Conservation (phyloP, 2,113 vertebrate genomes). For the Chionomys nivalis region DNA sequence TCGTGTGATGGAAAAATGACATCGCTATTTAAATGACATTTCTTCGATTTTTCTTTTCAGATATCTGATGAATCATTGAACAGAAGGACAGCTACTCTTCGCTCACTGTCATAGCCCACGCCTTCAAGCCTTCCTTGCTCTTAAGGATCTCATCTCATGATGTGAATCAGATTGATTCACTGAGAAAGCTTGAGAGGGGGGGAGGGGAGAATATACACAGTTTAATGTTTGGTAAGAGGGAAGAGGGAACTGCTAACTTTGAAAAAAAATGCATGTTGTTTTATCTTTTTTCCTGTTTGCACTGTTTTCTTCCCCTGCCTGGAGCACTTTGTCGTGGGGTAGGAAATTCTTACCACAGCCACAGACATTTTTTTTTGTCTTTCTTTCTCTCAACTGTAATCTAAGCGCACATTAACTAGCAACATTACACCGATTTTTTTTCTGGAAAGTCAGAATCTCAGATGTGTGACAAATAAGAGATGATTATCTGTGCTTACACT, state of each 20-base stretch:
- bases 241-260: constrained; percentile 69
- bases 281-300: constrained; percentile 65
- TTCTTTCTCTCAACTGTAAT: not conserved
- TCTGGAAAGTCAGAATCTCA: constrained; percentile 33
- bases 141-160: not conserved
- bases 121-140: not conserved
- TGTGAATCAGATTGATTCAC: not conserved
- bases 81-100: not conserved
- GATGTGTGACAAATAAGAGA: not conserved
- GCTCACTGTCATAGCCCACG: not conserved
- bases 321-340: constrained; percentile 28
- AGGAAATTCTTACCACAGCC: constrained; percentile 46
- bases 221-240: constrained; percentile 52
- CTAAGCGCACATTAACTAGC: not conserved
- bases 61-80: not conserved
- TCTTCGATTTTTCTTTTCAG: constrained; percentile 7
- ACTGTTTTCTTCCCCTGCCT: constrained; percentile 67
- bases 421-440: not conserved
- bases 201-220: not conserved
- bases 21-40: constrained; percentile 29
- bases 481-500: not conserved
- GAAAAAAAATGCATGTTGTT: constrained; percentile 62
- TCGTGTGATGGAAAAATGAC: constrained; percentile 4
- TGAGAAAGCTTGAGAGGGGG: constrained; percentile 18
- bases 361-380: not conserved